phyloP scores from a whole-genome alignment of 2,113 vertebrate genomes.

The Todiramphus saurophagus region DNA sequence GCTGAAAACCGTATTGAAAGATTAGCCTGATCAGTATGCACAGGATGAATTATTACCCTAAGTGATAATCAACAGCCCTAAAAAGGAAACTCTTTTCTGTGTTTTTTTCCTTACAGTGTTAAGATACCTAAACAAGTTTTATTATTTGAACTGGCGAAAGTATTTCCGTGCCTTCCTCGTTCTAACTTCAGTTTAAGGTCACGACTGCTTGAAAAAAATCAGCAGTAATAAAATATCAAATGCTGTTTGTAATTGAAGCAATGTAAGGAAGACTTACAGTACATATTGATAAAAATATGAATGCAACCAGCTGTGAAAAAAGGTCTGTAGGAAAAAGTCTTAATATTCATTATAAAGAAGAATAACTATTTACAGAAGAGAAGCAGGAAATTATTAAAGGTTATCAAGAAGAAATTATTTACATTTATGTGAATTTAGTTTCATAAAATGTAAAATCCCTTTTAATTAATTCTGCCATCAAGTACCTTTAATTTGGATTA shows the following conservation, averaged over 20 bases:
- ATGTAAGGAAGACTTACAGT: background rate
- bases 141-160: background rate
- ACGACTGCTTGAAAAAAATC: background rate
- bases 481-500: background rate
- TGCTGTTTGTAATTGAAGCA: background rate
- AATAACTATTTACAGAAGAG: background rate
- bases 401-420: background rate
- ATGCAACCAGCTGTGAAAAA: background rate
- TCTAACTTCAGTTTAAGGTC: background rate
- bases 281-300: background rate
- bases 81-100: background rate
- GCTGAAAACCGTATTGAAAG: conserved; percentile 19
- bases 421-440: background rate
- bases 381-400: background rate
- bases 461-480: background rate
- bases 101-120: background rate
- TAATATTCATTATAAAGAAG: background rate
- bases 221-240: background rate
- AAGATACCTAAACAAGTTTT: background rate
- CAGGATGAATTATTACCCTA: conserved; percentile 46
- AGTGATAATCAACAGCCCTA: conserved; percentile 17
- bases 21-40: conserved; percentile 50
- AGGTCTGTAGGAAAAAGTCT: background rate
- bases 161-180: background rate
- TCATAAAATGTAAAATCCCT: background rate